phyloP scores from a whole-genome alignment of 2,113 vertebrate genomes.

The Melanerpes aurifrons region DNA sequence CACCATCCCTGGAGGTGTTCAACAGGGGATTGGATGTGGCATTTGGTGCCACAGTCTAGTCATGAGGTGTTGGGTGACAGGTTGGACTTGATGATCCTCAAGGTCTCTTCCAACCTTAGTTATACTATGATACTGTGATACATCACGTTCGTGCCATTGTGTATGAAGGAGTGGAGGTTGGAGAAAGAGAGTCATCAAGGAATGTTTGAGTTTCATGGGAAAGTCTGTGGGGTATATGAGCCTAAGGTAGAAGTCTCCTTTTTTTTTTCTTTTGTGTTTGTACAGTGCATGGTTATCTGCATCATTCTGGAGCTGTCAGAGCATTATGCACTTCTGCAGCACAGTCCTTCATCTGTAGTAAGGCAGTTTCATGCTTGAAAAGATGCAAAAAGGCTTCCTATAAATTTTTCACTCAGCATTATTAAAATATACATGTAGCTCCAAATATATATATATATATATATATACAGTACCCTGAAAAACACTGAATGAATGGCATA shows the following conservation, averaged over 20 bases:
- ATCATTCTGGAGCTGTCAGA: neutral
- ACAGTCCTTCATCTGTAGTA: constrained; percentile 16
- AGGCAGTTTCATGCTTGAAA: constrained; percentile 56
- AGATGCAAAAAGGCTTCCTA: constrained; percentile 50
- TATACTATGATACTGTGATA: too few species aligned
- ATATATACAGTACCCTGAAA: neutral
- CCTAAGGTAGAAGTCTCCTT: neutral
- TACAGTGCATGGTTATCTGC: neutral
- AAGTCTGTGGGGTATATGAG: neutral
- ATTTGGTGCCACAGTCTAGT: too few species aligned
- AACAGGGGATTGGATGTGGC: too few species aligned
- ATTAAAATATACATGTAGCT: constrained; percentile 65
- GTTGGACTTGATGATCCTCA: too few species aligned
- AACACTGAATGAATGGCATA: neutral
- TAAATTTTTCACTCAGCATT: constrained; percentile 54
- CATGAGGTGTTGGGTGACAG: too few species aligned
- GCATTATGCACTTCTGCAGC: neutral
- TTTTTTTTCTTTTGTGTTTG: neutral
- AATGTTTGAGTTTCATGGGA: neutral
- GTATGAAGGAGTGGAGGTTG: neutral
- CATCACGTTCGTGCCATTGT: neutral
- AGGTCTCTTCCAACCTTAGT: too few species aligned
- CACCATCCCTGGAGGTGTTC: too few species aligned
- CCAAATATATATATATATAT: neutral
- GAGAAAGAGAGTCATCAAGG: neutral